A percentile compares a stretch with the other conserved stretches of the same genome.
phyloP scores from a whole-genome alignment of 2,888 invertebrate genomes.

The Sipha maydis region DNA sequence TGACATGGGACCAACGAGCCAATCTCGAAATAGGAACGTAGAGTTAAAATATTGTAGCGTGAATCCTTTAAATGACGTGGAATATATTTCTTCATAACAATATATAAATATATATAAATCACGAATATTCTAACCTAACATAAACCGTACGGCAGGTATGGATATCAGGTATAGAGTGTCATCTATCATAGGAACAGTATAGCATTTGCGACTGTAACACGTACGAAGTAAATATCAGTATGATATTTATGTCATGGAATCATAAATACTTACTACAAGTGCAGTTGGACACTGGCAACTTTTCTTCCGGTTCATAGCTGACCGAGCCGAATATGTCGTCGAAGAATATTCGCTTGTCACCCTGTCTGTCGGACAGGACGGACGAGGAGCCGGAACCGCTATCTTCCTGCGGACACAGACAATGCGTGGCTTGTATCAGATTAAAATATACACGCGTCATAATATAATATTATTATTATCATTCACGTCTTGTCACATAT shows the following conservation, averaged over 20 bases:
- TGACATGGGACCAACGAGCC: too few species aligned
- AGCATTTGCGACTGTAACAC: too few species aligned
- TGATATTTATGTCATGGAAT: neutral
- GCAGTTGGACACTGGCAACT: slow-evolving; percentile 65
- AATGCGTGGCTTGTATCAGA: neutral
- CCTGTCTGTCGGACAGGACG: slow-evolving; percentile 1
- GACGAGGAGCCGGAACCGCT: neutral
- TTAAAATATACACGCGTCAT: neutral
- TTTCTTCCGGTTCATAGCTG: slow-evolving; percentile 65
- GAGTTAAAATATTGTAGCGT: too few species aligned
- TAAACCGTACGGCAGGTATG: too few species aligned
- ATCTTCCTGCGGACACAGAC: neutral
- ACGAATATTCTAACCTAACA: too few species aligned
- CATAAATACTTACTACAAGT: slow-evolving; percentile 65
- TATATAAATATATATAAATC: too few species aligned
- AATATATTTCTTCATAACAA: too few species aligned
- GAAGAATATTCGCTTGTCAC: slow-evolving; percentile 64
- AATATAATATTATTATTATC: neutral
- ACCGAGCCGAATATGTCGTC: slow-evolving; percentile 65
- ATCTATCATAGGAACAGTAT: too few species aligned
- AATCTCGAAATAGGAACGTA: too few species aligned
- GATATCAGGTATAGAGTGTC: too few species aligned
- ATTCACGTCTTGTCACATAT: neutral
- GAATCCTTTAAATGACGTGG: too few species aligned
- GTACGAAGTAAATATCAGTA: too few species aligned